A percentile compares a stretch with the other conserved stretches of the same genome.
Conservation (phyloP, 2,888 invertebrate genomes). For the Odontothrips loti region DNA sequence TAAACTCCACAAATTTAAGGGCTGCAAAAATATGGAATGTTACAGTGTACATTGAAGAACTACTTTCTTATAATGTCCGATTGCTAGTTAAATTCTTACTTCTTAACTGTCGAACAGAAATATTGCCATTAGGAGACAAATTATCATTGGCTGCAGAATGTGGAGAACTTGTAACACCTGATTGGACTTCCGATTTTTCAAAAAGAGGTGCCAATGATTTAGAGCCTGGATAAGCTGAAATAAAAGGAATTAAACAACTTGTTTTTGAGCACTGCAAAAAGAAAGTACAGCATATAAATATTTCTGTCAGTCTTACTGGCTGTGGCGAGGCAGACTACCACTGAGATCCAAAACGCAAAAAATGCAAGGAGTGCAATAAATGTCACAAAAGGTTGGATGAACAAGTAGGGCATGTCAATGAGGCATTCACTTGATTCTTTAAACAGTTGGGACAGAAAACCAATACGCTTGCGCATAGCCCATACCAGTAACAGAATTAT, state of each 20-base stretch:
- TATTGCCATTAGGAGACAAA: constrained; percentile 29
- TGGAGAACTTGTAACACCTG: constrained; percentile 26
- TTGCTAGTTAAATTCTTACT: constrained; percentile 30
- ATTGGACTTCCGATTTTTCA: constrained; percentile 29
- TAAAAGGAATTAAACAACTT: constrained; percentile 13
- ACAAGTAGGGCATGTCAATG: constrained; percentile 74
- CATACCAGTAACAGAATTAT: constrained; percentile 68
- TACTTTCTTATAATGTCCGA: constrained; percentile 32
- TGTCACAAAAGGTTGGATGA: constrained; percentile 80
- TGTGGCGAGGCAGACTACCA: constrained; percentile 80
- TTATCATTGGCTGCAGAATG: constrained; percentile 16
- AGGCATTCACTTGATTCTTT: constrained; percentile 87
- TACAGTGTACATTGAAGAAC: constrained; percentile 29
- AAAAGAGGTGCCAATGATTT: constrained; percentile 42
- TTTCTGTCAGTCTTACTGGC: constrained; percentile 61
- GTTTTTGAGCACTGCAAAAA: constrained; percentile 8
- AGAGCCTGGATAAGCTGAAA: constrained; percentile 46
- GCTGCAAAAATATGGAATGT: constrained; percentile 47
- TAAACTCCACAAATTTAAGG: constrained; percentile 65
- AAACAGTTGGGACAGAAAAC: constrained; percentile 78
- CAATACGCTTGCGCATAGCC: constrained; percentile 73
- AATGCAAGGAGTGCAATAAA: constrained; percentile 73
- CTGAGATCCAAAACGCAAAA: constrained; percentile 79
- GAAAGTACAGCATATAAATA: constrained; percentile 25
- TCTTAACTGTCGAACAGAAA: constrained; percentile 33